Conservation (phyloP, 2,113 vertebrate species). For the Ochotona curzoniae region DNA sequence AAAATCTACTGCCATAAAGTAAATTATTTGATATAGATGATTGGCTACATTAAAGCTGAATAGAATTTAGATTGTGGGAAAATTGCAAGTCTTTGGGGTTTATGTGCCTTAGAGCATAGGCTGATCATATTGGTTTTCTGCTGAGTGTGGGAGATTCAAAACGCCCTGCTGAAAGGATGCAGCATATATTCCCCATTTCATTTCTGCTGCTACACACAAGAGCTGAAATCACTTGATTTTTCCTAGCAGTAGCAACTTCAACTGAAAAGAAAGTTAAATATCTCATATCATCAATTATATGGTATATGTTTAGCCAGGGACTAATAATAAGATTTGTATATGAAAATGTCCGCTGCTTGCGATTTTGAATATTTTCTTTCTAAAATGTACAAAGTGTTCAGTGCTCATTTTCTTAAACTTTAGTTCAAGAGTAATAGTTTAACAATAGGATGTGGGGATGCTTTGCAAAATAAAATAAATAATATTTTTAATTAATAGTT, state of each 20-base stretch:
- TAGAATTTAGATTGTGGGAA: constrained; percentile 35
- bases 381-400: background rate
- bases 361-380: constrained; percentile 15
- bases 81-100: constrained; percentile 25
- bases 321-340: constrained; percentile 27
- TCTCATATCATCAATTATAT: constrained; percentile 17
- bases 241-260: background rate
- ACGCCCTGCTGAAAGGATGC: background rate
- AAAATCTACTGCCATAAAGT: constrained; percentile 24
- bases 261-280: background rate
- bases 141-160: background rate
- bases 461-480: background rate
- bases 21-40: constrained; percentile 46
- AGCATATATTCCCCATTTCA: background rate
- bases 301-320: background rate
- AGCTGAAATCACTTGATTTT: constrained; percentile 16
- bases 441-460: background rate
- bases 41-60: constrained; percentile 41
- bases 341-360: background rate
- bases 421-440: background rate
- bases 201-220: background rate
- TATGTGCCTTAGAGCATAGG: background rate
- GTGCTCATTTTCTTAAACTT: background rate
- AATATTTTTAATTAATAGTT: background rate
- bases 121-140: background rate